phyloP scores from a whole-genome alignment of 2,888 invertebrate species.

The Andricus curvator region DNA sequence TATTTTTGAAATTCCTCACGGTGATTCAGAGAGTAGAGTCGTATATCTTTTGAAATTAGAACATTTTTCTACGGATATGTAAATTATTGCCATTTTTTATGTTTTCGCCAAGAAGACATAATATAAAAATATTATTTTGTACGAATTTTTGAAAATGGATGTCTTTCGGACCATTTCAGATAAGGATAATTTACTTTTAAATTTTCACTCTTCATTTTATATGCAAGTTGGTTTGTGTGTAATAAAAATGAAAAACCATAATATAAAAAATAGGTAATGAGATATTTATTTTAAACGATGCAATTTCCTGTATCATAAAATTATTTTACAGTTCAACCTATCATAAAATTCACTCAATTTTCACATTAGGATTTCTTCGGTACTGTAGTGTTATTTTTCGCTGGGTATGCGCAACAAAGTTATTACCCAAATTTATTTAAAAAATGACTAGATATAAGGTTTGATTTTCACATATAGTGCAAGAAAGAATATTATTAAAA shows the following conservation, averaged over 20 bases:
- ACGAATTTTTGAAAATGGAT: too few relatives aligned
- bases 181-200: too few relatives aligned
- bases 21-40: too few relatives aligned
- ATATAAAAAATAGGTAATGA: not conserved
- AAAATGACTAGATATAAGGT: conserved; percentile 13
- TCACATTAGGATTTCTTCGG: not conserved
- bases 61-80: too few relatives aligned
- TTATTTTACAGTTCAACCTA: not conserved
- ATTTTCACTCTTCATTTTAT: too few relatives aligned
- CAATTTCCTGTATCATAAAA: not conserved
- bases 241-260: not conserved
- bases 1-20: not conserved
- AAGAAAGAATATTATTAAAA: not conserved
- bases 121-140: too few relatives aligned
- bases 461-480: not conserved
- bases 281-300: not conserved
- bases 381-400: too few relatives aligned
- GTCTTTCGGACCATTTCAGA: too few relatives aligned
- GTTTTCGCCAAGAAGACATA: too few relatives aligned
- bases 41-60: too few relatives aligned
- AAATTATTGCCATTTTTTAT: too few relatives aligned
- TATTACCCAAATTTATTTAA: not conserved
- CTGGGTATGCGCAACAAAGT: too few relatives aligned
- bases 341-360: not conserved
- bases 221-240: not conserved